Conservation (phyloP, 2,797 vertebrate genomes). For the Parauchenoglanis punctatus region DNA sequence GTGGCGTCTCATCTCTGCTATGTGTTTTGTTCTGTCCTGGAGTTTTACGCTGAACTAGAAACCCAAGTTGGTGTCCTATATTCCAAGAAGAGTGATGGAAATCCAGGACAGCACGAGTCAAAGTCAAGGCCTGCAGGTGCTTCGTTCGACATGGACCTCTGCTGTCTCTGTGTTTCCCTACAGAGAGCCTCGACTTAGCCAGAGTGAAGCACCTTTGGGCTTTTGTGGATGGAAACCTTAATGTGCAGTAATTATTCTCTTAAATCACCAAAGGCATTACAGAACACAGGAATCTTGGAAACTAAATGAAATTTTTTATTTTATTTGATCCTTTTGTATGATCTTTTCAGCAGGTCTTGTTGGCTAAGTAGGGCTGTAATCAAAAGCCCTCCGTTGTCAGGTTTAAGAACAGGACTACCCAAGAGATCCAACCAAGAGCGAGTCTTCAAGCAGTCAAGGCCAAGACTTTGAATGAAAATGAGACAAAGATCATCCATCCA, state of each 20-base stretch:
- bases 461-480: not conserved
- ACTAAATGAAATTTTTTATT: not conserved
- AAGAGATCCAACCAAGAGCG: not conserved
- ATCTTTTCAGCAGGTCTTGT: not conserved
- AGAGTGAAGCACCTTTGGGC: conserved; percentile 19
- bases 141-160: conserved; percentile 8
- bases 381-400: not conserved
- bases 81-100: conserved; percentile 34
- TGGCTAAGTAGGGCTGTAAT: not conserved
- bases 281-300: conserved; percentile 15
- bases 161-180: conserved; percentile 4
- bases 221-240: conserved; percentile 22
- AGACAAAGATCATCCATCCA: too few species aligned
- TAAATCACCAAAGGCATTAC: conserved; percentile 32
- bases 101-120: conserved; percentile 32
- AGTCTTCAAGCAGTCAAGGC: not conserved
- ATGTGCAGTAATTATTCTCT: conserved; percentile 46
- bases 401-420: not conserved
- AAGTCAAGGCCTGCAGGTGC: conserved; percentile 40
- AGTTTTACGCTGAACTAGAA: conserved; percentile 25
- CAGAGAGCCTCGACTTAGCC: conserved; percentile 20
- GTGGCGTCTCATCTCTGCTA: not conserved
- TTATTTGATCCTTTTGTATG: not conserved
- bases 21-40: not conserved
- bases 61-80: conserved; percentile 38